Evolutionary conservation across 2,113 vertebrate genomes (phyloP), one percentile per base, ranked within the genome.

Genomic region (Benitochromis conjunctus): DNA sequence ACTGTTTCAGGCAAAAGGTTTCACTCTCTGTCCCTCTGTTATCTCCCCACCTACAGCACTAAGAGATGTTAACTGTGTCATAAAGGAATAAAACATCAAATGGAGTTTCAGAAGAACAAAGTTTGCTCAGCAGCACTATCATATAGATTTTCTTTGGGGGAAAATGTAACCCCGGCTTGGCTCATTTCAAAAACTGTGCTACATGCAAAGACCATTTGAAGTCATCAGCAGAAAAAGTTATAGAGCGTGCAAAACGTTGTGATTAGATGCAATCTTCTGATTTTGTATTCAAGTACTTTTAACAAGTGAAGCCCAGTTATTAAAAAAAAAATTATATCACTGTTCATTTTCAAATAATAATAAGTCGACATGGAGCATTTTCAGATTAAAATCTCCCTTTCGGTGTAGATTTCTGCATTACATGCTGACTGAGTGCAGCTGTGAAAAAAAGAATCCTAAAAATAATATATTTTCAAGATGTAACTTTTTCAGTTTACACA

Each of bases 11-110:
- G 77, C 83, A 79, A 85, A 79, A 89, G 57, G 87, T 91, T 90
- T 91, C 85, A 56, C 41, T 83, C 84, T 84, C 38, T 53, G 21
- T 83, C 66, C 81, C 71, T 71, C 88, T 85, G 82, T 91, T 85
- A 82, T 87, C 87, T 88, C 89, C 83, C 87, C 92, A 91, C 92
- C 90, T 91, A 85, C 91, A 91, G 60, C 29, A 81, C 53, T 55
- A 26, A 88, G 51, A 58, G 48, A 80, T 60, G 51, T 62, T 21
- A 36, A 66, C 83, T 83, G 58, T 71, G 88, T 90, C 79, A 89
- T 60, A 89, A 90, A 88, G 76, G 66, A 86, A 79, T 60, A 11
- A 84, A 34, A 46, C 55, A 71, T 87, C 74, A 81, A 41, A 83
- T 82, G 82, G 29, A 41, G 31, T 46, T 89, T 82, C 11, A 77